Conservation (phyloP, 2,797 vertebrate genomes). For the Brachyrhaphis roseni region DNA sequence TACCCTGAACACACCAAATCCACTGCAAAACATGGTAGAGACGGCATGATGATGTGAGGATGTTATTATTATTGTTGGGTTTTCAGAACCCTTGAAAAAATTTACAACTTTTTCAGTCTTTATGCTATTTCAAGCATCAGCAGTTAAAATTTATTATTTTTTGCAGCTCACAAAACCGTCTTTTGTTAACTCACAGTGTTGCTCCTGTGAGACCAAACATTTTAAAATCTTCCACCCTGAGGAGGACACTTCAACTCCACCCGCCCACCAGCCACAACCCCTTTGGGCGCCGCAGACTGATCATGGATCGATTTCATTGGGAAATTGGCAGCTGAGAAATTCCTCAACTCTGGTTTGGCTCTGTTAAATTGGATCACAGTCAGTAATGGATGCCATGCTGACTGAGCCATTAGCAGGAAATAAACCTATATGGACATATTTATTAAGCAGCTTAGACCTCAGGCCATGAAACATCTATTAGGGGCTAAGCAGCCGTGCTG, state of each 20-base stretch:
- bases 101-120: not conserved
- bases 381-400: slow-evolving; percentile 74
- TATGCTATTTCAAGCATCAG: not conserved
- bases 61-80: not conserved
- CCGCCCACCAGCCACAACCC: not conserved
- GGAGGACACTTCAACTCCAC: not conserved
- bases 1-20: not conserved
- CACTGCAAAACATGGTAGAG: not conserved
- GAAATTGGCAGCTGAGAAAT: slow-evolving; percentile 19
- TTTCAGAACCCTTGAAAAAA: not conserved
- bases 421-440: slow-evolving; percentile 71
- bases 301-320: not conserved
- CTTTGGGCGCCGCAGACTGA: not conserved
- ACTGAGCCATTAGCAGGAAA: slow-evolving; percentile 65
- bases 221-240: not conserved
- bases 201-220: not conserved
- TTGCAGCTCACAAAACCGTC: not conserved
- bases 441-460: slow-evolving; percentile 70
- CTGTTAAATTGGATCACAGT: slow-evolving; percentile 71
- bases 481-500: slow-evolving; percentile 59
- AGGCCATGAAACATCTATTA: slow-evolving; percentile 65
- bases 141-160: not conserved
- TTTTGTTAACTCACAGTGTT: not conserved
- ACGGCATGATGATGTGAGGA: not conserved
- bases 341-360: slow-evolving; percentile 42